Base-by-base conservation (phyloP, 1,140 invertebrate species). In the Dreissena rostriformis region DNA sequence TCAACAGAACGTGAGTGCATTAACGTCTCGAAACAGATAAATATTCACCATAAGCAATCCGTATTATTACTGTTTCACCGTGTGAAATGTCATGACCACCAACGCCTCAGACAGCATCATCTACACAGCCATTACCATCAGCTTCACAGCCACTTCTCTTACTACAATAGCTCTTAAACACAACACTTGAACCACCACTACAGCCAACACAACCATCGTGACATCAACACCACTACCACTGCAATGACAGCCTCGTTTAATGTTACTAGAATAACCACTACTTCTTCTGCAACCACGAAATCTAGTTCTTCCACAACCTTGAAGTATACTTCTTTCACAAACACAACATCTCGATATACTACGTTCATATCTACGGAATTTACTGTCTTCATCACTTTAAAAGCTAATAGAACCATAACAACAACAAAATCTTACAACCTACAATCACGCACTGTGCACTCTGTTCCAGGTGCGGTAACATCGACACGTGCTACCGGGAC, bases 401-500 rank as follows among this genome's bases (percentile, higher is more conserved):
- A 7, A 17, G 6, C 0, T 29, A 15, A 29, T 49, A 14, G 17
- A 0, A 49, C 17, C 39, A 17, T n/a, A 26, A 24, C 15, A 8
- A 17, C 2, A n/a, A 26, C 28, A 63, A 61, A 6, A 63, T 63
- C 28, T 76, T 22, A 19, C 15, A n/a, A 14, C 19, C 7, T 78
- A 22, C 28, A 77, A 29, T 15, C 49, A 28, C 22, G 49, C 10
- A 6, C 17, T 28, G 19, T 39, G 8, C 71, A n/a, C n/a, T n/a
- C n/a, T n/a, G n/a, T n/a, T 49, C 24, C 72, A 75, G 72, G 19
- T 75, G 80, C 55, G 72, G 79, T 15, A 71, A 73, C 73, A 63
- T 81, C 66, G n/a, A 65, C 29, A 81, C 67, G 29, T 81, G 79
- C 73, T 63, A 61, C 39, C 53, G 55, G 0, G 79, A 81, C 4